A percentile compares a stretch with the other conserved stretches of the same genome.
These are phyloP conservation scores for Tetragonula carbonaria DNA, from an alignment of 2,888 invertebrate species.

Conservation along the genomic window DNA sequence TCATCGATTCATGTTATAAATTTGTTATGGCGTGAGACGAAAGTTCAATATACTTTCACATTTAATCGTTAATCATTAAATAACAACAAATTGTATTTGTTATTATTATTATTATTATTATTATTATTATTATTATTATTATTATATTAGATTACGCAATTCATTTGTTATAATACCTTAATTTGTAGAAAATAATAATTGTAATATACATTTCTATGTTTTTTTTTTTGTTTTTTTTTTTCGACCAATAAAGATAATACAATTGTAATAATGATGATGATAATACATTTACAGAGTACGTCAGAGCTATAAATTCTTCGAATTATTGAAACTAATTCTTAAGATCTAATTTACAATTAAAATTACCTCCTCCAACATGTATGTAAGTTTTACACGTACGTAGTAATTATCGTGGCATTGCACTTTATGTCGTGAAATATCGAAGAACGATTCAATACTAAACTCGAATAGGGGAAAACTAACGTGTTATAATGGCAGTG, in stretches of 20 bases:
- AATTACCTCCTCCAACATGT: conserved; percentile 38
- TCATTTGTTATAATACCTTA: conserved; percentile 79
- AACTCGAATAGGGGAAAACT: conserved; percentile 33
- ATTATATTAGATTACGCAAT: conserved; percentile 62
- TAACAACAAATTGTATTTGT: background rate
- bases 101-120: conserved; percentile 15
- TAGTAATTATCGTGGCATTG: conserved; percentile 46
- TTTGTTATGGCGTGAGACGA: background rate
- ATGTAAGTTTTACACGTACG: conserved; percentile 36
- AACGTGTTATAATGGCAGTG: conserved; percentile 77
- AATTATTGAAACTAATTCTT: conserved; percentile 38
- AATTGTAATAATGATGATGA: conserved; percentile 33
- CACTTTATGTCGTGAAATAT: conserved; percentile 54
- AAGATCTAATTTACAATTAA: conserved; percentile 38
- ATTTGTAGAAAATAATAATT: conserved; percentile 80
- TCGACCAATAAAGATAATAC: no score
- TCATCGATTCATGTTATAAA: background rate
- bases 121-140: conserved; percentile 15
- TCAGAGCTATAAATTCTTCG: conserved; percentile 37
- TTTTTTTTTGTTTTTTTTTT: no score
- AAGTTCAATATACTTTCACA: background rate
- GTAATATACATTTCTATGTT: conserved; percentile 65
- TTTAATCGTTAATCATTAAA: background rate
- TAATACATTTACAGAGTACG: conserved; percentile 60
- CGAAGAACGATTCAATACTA: conserved; percentile 24